phyloP scores from a whole-genome alignment of 2,888 invertebrate genomes.

The Tiliacea aurago region DNA sequence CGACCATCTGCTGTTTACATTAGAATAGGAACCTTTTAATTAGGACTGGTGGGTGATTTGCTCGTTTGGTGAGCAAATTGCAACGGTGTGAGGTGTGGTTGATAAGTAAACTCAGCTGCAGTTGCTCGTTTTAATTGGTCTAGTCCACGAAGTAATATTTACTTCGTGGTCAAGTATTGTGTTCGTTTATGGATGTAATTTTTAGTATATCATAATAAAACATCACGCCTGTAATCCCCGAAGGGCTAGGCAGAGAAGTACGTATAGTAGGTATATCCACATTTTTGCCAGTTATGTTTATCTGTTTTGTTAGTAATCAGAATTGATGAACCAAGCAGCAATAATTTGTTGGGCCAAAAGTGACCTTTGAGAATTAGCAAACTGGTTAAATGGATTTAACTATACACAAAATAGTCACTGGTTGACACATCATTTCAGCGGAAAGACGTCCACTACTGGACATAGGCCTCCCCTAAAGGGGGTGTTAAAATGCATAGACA shows the following conservation, averaged over 20 bases:
- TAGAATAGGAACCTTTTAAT: constrained; percentile 40
- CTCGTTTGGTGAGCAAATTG: neutral
- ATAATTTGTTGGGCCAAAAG: neutral
- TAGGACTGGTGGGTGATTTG: constrained; percentile 4
- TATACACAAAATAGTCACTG: too few relatives aligned
- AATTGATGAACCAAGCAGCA: neutral
- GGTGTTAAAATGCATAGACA: too few relatives aligned
- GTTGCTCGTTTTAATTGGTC: constrained; percentile 19
- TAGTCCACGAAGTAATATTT: neutral
- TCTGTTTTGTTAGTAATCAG: too few relatives aligned
- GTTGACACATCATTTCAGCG: too few relatives aligned
- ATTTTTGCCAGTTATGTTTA: too few relatives aligned
- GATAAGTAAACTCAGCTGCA: constrained; percentile 5
- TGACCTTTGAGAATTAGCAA: too few relatives aligned
- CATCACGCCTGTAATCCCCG: too few relatives aligned
- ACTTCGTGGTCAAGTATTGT: neutral
- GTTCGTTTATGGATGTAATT: neutral
- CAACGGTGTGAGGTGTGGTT: neutral
- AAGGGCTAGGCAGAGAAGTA: too few relatives aligned
- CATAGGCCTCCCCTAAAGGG: too few relatives aligned
- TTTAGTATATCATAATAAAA: neutral
- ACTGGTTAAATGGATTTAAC: too few relatives aligned
- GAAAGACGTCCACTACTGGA: too few relatives aligned
- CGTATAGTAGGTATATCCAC: too few relatives aligned
- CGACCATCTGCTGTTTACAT: constrained; percentile 63